Percentiles rank a stretch among this genome's conserved stretches.
phyloP scores from a whole-genome alignment of 2,888 invertebrate species.

The Polia nebulosa region DNA sequence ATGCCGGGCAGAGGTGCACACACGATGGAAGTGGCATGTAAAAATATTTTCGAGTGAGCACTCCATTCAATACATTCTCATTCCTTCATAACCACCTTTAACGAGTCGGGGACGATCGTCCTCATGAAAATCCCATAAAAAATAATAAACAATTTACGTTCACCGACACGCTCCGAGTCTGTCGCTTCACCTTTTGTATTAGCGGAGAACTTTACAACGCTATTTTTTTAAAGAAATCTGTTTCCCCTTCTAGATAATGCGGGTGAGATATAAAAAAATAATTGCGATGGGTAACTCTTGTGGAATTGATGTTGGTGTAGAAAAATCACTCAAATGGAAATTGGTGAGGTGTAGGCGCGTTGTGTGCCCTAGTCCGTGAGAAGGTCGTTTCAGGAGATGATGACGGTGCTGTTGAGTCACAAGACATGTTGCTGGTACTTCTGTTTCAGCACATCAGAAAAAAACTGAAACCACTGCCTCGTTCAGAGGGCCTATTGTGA shows the following conservation, averaged over 20 bases:
- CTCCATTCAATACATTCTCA: conserved; percentile 28
- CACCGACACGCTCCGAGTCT: conserved; percentile 85
- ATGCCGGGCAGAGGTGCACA: no score
- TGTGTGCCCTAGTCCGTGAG: no score
- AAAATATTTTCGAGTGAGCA: neutral
- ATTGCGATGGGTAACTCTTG: conserved; percentile 53
- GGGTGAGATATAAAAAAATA: conserved; percentile 49
- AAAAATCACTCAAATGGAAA: no score
- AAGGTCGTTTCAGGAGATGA: no score
- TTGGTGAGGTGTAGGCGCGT: no score
- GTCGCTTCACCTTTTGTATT: conserved; percentile 80
- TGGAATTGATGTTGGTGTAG: conserved; percentile 1
- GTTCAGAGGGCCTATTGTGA: no score
- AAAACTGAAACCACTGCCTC: no score
- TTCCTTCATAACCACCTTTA: conserved; percentile 62
- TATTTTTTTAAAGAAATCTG: conserved; percentile 61
- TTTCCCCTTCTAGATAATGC: conserved; percentile 52
- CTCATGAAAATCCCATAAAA: conserved; percentile 88
- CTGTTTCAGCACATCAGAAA: no score
- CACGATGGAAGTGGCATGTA: neutral
- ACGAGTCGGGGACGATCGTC: conserved; percentile 77
- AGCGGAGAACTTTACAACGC: conserved; percentile 69
- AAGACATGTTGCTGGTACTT: no score
- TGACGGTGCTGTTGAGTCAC: no score
- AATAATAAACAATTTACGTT: conserved; percentile 91